A percentile compares a stretch with the other conserved stretches of the same genome.
These are phyloP conservation scores for Drosophila bocqueti DNA, from an alignment of 1,140 invertebrate genomes.

Conservation along the genomic window DNA sequence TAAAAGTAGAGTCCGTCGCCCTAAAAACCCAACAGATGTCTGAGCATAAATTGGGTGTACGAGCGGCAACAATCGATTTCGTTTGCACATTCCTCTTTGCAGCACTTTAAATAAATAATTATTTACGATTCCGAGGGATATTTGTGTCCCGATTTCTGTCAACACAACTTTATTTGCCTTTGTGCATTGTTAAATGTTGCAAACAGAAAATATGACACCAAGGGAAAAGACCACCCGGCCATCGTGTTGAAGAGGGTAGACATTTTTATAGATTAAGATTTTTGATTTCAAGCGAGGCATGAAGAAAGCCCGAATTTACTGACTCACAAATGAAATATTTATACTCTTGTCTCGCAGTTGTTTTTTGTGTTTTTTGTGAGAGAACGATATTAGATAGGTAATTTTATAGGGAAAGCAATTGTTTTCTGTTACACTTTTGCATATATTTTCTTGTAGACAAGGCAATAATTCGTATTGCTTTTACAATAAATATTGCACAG, in stretches of 20 bases:
- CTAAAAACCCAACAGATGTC: slow-evolving; percentile 14
- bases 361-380: background rate
- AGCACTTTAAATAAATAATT: slow-evolving; percentile 62
- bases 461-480: background rate
- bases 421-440: background rate
- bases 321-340: slow-evolving; percentile 1
- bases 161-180: slow-evolving; percentile 40
- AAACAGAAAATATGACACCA: background rate
- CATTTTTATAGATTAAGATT: slow-evolving; percentile 13
- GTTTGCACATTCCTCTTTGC: slow-evolving; percentile 19
- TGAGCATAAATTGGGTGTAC: slow-evolving; percentile 9
- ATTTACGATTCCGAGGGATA: slow-evolving; percentile 36
- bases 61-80: slow-evolving; percentile 32
- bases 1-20: background rate
- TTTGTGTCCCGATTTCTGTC: slow-evolving; percentile 24
- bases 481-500: background rate
- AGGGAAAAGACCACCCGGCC: background rate
- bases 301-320: background rate
- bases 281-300: background rate
- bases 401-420: background rate
- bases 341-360: background rate
- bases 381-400: background rate
- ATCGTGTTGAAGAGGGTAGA: slow-evolving; percentile 8
- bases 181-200: slow-evolving; percentile 22
- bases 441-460: no score